Base-by-base conservation (phyloP, 2,113 vertebrate genomes). In the Casuarius casuarius region DNA sequence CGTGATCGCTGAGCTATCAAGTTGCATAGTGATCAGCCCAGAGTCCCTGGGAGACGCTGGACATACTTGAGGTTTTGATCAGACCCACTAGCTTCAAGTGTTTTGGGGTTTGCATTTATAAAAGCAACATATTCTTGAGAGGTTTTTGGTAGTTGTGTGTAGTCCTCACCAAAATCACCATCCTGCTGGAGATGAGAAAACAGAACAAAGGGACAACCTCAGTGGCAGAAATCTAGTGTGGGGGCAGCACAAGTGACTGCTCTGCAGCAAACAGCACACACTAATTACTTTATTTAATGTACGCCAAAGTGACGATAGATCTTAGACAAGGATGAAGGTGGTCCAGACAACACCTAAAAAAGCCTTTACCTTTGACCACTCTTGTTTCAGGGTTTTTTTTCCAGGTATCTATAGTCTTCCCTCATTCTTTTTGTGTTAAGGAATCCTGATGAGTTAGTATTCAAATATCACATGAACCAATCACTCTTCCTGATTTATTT, bases 301-400 rank as follows among this genome's bases (percentile, higher is more conserved):
- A 84, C 49, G n/a, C 70, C 87, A 84, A 12, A 83, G 40, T 67
- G 31, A 63, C 44, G 52, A 44, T 5, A 56, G 35, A 33, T 79
- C 62, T 12, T 79, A 70, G 25, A 11, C 8, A 19, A 94, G 70
- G 56, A 52, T 17, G 74, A 70, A 90, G 52, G 44, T 54, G 58
- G 75, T 90, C 89, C 78, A 83, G 66, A 44, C 19, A 91, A 74
- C n/a, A 65, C 7, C 80, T 87, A 83, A 89, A 93, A 59, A 95
- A 83, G 33, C 31, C 33, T 95, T 91, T 94, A n/a, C 82, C 96
- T 97, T 95, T 89, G 74, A 71, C 17, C 46, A 61, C 22, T 35
- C 74, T 68, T 72, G 21, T 12, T 92, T 48, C 3, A 3, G 13
- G 15, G 38, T 38, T 38, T 54, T 70, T 7, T n/a, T 79, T 77